Conservation (phyloP, 2,888 invertebrate genomes). For the Graphium colonna region DNA sequence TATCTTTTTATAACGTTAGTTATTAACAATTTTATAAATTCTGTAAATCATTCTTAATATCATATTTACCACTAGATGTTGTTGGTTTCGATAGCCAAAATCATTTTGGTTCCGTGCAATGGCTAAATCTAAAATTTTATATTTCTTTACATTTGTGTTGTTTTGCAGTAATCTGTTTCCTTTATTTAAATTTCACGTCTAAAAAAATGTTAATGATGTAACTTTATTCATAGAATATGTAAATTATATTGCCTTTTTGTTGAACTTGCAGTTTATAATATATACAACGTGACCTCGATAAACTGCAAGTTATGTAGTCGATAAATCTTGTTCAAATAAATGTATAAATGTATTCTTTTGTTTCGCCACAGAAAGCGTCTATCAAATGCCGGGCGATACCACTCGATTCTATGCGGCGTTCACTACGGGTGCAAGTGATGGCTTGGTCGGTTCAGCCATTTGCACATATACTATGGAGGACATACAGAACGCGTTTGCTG, state of each 20-base stretch:
- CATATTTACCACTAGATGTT: too few species aligned
- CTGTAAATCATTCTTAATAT: too few species aligned
- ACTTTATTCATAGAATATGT: too few species aligned
- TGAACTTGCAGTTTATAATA: slow-evolving; percentile 7
- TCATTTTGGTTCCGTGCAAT: too few species aligned
- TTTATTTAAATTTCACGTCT: too few species aligned
- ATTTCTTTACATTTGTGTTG: too few species aligned
- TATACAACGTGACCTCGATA: slow-evolving; percentile 9
- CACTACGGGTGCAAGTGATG: slow-evolving; percentile 83
- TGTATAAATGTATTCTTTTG: slow-evolving; percentile 14
- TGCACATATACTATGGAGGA: slow-evolving; percentile 84
- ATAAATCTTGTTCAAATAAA: slow-evolving; percentile 20
- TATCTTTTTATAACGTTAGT: too few species aligned
- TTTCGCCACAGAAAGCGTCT: slow-evolving; percentile 80
- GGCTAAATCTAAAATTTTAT: too few species aligned
- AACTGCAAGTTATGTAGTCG: neutral
- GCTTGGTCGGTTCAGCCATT: slow-evolving; percentile 84
- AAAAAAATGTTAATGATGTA: too few species aligned
- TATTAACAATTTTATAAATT: too few species aligned
- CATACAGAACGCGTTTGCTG: slow-evolving; percentile 83
- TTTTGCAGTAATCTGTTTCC: too few species aligned
- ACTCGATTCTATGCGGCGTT: slow-evolving; percentile 84
- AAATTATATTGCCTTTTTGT: neutral
- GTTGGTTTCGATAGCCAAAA: too few species aligned
- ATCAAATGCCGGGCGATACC: slow-evolving; percentile 82